These are phyloP conservation scores for Oxycera nigricornis DNA, from an alignment of 2,888 invertebrate genomes.

Conservation along the genomic window DNA sequence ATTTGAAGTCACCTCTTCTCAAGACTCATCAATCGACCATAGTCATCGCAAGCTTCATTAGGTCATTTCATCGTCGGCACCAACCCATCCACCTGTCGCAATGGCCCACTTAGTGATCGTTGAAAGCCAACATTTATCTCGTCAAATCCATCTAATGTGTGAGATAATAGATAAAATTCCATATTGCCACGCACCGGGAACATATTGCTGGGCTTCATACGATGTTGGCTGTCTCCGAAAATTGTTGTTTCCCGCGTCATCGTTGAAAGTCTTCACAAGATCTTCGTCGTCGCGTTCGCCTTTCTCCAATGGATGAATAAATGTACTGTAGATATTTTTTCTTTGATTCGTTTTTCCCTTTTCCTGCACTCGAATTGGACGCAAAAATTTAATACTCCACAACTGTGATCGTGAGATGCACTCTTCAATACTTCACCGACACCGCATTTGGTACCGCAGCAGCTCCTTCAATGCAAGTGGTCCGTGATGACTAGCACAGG, in stretches of 20 bases:
- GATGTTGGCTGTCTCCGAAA: conserved; percentile 1
- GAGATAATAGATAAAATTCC: neutral
- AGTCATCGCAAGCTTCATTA: no score
- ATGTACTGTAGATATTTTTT: neutral
- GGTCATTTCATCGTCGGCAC: neutral
- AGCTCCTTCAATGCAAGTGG: neutral
- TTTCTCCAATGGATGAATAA: conserved; percentile 34
- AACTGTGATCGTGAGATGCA: conserved; percentile 16
- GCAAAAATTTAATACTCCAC: conserved; percentile 9
- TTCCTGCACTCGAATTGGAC: neutral
- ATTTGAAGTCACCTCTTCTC: no score
- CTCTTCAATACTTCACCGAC: conserved; percentile 1
- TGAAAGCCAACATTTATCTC: no score
- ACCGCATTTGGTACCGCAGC: neutral
- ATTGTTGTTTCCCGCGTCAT: conserved; percentile 40
- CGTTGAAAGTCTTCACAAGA: conserved; percentile 43
- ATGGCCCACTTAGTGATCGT: conserved; percentile 18
- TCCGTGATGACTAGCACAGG: neutral
- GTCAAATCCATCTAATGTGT: no score
- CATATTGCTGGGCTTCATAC: neutral
- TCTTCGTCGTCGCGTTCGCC: conserved; percentile 32
- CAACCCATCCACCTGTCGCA: neutral
- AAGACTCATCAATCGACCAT: no score
- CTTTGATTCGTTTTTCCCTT: conserved; percentile 9
- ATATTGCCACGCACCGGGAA: neutral